phyloP scores from a whole-genome alignment of 2,888 invertebrate genomes.

The Melitaea athalia region DNA sequence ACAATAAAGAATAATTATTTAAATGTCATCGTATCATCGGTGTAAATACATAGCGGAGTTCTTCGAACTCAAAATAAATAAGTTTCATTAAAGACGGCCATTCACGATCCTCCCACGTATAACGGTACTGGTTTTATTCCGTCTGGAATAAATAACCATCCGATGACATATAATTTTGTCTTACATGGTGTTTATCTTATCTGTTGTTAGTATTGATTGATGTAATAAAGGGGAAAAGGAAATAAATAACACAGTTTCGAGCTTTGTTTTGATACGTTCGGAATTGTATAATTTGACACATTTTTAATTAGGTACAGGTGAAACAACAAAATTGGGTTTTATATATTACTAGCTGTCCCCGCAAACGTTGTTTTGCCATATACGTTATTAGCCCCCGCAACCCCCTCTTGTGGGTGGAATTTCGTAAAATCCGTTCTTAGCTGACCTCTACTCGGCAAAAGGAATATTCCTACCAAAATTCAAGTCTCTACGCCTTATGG shows the following conservation, averaged over 20 bases:
- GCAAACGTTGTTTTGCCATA: no score
- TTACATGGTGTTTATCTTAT: slow-evolving; percentile 30
- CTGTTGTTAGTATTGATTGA: slow-evolving; percentile 15
- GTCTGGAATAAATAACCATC: slow-evolving; percentile 25
- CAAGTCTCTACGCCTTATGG: no score
- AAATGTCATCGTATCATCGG: slow-evolving; percentile 27
- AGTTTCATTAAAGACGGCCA: slow-evolving; percentile 48
- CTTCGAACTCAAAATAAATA: slow-evolving; percentile 47
- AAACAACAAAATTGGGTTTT: neutral
- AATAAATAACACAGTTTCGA: slow-evolving; percentile 4
- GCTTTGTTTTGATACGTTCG: neutral
- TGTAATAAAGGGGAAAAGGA: slow-evolving; percentile 10
- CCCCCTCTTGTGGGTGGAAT: no score
- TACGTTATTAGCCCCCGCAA: no score
- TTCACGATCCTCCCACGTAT: slow-evolving; percentile 54
- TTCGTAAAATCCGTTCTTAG: no score
- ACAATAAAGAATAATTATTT: slow-evolving; percentile 26
- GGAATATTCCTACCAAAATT: no score
- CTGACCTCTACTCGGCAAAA: no score
- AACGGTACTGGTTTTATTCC: slow-evolving; percentile 49
- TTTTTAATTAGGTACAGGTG: neutral
- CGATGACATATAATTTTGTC: slow-evolving; percentile 27
- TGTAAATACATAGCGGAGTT: slow-evolving; percentile 42
- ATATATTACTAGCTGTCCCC: no score
- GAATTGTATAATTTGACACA: neutral